Percentiles rank a stretch among this genome's conserved stretches.
phyloP scores from a whole-genome alignment of 2,113 vertebrate species.

The Hymenochirus boettgeri region DNA sequence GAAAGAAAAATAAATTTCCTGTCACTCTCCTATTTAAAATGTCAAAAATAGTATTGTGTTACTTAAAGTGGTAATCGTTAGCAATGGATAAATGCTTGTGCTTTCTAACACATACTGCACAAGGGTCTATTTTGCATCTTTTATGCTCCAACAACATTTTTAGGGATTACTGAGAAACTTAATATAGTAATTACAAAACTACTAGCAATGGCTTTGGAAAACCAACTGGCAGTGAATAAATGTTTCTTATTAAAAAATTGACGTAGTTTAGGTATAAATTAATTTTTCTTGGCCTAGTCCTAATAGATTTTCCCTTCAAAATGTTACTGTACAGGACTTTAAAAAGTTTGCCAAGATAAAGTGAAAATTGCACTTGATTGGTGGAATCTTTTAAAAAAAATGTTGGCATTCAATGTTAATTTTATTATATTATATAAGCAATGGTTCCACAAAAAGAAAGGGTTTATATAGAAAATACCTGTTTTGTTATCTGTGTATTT shows the following conservation, averaged over 20 bases:
- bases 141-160: constrained; percentile 25
- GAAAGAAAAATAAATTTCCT: too few species aligned
- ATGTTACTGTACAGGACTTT: not conserved
- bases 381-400: not conserved
- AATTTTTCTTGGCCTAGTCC: constrained; percentile 30
- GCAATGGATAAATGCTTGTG: constrained; percentile 8
- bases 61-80: not conserved
- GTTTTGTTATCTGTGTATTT: too few species aligned
- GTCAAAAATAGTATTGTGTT: not conserved
- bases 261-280: constrained; percentile 35
- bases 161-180: constrained; percentile 28
- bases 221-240: constrained; percentile 24
- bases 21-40: too few species aligned
- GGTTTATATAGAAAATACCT: too few species aligned
- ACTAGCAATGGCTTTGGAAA: constrained; percentile 30
- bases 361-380: constrained; percentile 25
- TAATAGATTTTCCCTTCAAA: constrained; percentile 19
- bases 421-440: too few species aligned
- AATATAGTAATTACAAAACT: constrained; percentile 39
- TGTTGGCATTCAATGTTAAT: not conserved
- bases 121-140: constrained; percentile 23
- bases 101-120: constrained; percentile 2
- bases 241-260: constrained; percentile 28
- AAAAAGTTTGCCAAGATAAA: constrained; percentile 24
- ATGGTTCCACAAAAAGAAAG: too few species aligned